Conservation (phyloP, 2,888 invertebrate genomes). For the Tholera decimalis region DNA sequence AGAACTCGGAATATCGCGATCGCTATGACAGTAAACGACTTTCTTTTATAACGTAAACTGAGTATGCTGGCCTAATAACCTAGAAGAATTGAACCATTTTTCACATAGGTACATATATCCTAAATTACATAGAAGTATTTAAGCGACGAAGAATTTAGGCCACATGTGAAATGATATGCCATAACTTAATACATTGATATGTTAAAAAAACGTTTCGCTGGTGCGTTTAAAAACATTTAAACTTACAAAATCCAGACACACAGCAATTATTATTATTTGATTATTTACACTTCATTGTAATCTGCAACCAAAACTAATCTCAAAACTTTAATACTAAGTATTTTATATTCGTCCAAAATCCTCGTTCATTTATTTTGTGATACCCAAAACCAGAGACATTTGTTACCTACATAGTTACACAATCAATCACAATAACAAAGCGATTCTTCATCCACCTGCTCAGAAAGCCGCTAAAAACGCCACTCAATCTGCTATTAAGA, state of each 20-base stretch:
- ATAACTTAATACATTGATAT: too few relatives aligned
- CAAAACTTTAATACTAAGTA: too few relatives aligned
- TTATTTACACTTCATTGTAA: background rate
- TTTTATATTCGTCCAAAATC: background rate
- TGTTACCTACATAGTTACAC: background rate
- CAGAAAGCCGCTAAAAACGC: constrained; percentile 42
- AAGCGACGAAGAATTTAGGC: background rate
- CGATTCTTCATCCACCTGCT: constrained; percentile 45
- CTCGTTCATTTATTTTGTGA: background rate
- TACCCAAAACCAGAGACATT: background rate
- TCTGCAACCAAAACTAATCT: background rate
- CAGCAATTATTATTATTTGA: too few relatives aligned
- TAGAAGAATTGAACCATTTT: background rate
- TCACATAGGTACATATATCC: background rate
- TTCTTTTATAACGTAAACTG: constrained; percentile 18
- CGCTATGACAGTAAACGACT: constrained; percentile 8
- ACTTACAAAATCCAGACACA: too few relatives aligned
- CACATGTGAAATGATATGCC: too few relatives aligned
- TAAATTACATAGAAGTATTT: background rate
- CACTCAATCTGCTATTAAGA: constrained; percentile 67
- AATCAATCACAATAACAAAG: constrained; percentile 43
- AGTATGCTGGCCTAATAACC: constrained; percentile 1
- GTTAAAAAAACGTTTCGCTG: too few relatives aligned
- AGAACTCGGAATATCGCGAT: constrained; percentile 37
- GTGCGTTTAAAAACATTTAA: too few relatives aligned